Evolutionary conservation across 2,113 vertebrate genomes (phyloP).

Genomic region (Mesoclemmys tuberculata): DNA sequence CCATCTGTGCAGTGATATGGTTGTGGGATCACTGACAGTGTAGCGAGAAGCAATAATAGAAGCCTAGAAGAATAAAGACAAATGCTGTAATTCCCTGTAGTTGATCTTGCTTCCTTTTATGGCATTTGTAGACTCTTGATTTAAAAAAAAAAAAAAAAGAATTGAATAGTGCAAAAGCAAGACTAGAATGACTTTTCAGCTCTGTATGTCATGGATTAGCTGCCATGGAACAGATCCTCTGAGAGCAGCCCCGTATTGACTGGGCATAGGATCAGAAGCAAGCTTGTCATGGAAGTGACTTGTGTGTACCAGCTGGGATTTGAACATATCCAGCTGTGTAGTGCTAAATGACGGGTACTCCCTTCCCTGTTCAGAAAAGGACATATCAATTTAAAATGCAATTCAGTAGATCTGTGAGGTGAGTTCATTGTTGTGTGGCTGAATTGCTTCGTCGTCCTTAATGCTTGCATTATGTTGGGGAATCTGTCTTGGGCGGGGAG

Average conservation of each 20-base stretch:
- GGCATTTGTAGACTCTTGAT: neutral
- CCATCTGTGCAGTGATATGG: neutral
- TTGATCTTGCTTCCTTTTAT: neutral
- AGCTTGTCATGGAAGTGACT: neutral
- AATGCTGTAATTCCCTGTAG: neutral
- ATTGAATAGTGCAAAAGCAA: neutral
- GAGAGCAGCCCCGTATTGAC: fast-evolving
- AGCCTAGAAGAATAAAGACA: neutral
- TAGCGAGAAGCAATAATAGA: neutral
- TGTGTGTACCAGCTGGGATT: neutral
- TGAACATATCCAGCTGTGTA: neutral
- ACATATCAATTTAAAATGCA: neutral
- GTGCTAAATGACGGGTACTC: neutral
- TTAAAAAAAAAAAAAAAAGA: neutral
- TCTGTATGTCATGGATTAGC: neutral
- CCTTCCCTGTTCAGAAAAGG: neutral
- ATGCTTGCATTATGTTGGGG: too few species aligned
- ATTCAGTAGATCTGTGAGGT: neutral
- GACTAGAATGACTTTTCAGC: neutral
- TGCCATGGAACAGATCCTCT: neutral
- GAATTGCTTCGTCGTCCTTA: too few species aligned
- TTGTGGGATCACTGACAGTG: neutral
- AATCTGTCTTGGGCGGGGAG: too few species aligned
- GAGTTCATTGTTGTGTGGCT: neutral
- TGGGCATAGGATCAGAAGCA: neutral